Base-by-base conservation (phyloP, 2,797 vertebrate species). In the Paedocypris micromegethes region DNA sequence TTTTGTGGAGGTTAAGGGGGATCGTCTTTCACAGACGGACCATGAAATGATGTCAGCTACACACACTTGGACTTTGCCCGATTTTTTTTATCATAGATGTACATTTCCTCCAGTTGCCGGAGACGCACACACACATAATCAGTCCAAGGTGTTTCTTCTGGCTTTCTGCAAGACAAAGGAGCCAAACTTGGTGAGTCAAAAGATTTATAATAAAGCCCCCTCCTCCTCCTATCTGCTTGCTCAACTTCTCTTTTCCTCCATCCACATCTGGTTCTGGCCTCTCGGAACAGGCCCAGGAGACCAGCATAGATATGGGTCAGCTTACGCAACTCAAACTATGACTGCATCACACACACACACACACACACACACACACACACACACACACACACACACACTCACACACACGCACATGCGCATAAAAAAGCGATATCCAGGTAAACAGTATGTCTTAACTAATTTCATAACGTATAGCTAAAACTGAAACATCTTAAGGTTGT, bases 201-300 rank as follows among this genome's bases (percentile, higher is more conserved):
- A 67, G 67, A 69, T 71, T 63, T 68, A 68, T 61, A 75, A 68
- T 71, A 73, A 65, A 58, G 46, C 9, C 63, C 72, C 43, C 59
- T 9, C 60, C 63, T 55, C 53, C 39, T 48, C 39, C 53, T 23
- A 38, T n/a, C 44, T 37, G 5, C 44, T 61, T 54, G 58, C 65
- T 58, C 56, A 57, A 48, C 53, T 54, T 37, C 45, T 50, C 9
- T 50, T 40, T 61, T 23, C 65, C 64, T 66, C 72, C 66, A 64
- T 72, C 57, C 61, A 78, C 77, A 75, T 78, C 68, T 78, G 77
- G 65, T 75, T 73, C 64, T 68, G 70, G 55, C 59, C 55, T 40
- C 57, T 65, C 23, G 60, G 49, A 59, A 56, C 46, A 66, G 58
- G 61, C 71, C 58, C 71, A 66, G 3, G 58, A 73, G 72, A 53